Evolutionary conservation across 2,113 vertebrate species (phyloP).

Genomic region (Albula glossodonta): DNA sequence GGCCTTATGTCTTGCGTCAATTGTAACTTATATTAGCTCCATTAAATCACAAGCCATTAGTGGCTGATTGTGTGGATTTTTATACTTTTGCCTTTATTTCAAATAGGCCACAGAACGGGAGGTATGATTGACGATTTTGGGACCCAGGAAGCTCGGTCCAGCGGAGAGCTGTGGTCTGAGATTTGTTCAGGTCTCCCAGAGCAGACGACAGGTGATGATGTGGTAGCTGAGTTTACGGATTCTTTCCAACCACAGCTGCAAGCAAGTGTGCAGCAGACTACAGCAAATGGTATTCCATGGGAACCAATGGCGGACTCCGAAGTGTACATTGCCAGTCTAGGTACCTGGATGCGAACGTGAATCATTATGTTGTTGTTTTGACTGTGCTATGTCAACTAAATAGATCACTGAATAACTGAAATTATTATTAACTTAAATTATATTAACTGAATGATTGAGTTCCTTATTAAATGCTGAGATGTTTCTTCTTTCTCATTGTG

Average conservation of each 20-base stretch:
- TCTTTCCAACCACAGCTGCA: conserved; percentile 74
- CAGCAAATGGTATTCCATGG: conserved; percentile 68
- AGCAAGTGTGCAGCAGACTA: conserved; percentile 28
- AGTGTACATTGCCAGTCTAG: conserved; percentile 88
- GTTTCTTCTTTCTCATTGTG: background rate
- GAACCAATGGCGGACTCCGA: conserved; percentile 90
- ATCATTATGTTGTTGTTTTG: background rate
- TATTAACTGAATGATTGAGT: background rate
- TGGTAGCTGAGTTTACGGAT: conserved; percentile 76
- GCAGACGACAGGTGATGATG: conserved; percentile 45
- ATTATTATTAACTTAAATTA: too few relatives aligned
- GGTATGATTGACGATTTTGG: conserved; percentile 82
- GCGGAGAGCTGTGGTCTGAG: conserved; percentile 87
- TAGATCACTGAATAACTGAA: too few relatives aligned
- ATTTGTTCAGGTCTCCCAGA: conserved; percentile 82
- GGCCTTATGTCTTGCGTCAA: background rate
- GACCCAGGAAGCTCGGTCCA: conserved; percentile 61
- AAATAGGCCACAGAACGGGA: conserved; percentile 43
- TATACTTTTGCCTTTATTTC: background rate
- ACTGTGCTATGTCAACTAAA: too few relatives aligned
- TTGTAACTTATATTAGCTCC: background rate
- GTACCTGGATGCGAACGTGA: conserved; percentile 53
- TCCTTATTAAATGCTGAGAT: background rate
- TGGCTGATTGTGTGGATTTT: conserved; percentile 36
- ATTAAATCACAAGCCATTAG: conserved; percentile 12